Percentiles rank a stretch among this genome's conserved stretches.
These are phyloP conservation scores for Balanococcus diminutus DNA, from an alignment of 2,888 invertebrate species.

Conservation along the genomic window DNA sequence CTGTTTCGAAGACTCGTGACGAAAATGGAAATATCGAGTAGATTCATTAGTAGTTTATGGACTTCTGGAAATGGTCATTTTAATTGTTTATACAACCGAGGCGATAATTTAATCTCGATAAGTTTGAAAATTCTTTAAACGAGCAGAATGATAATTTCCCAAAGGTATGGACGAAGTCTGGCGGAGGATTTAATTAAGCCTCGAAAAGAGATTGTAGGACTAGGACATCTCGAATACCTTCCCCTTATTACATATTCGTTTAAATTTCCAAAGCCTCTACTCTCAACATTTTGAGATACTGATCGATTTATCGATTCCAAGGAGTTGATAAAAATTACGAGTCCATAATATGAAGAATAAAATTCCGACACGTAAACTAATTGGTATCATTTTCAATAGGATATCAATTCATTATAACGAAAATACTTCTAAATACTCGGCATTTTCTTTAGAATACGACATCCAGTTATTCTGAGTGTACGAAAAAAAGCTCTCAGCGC, in stretches of 20 bases:
- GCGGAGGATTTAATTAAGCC: not conserved
- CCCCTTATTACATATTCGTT: not conserved
- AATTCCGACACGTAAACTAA: not conserved
- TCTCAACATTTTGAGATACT: not conserved
- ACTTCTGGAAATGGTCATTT: not conserved
- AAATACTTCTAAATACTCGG: not conserved
- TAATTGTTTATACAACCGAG: not conserved
- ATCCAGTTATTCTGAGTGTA: too few species aligned
- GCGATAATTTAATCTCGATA: not conserved
- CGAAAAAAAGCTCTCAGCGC: not conserved
- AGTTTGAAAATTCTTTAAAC: not conserved
- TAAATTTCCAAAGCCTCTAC: not conserved
- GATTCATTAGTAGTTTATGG: not conserved
- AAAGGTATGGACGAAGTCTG: not conserved
- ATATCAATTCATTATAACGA: not conserved
- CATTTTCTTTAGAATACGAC: not conserved
- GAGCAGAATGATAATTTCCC: conserved; percentile 1
- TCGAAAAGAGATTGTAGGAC: not conserved
- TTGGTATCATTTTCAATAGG: not conserved
- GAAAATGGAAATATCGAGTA: not conserved
- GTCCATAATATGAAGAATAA: too few species aligned
- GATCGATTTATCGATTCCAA: not conserved
- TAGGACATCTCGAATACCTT: not conserved
- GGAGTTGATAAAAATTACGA: not conserved
- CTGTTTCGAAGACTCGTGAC: too few species aligned